These are phyloP conservation scores for Drosophila kuntzei DNA, from an alignment of 2,888 invertebrate species.

Conservation along the genomic window DNA sequence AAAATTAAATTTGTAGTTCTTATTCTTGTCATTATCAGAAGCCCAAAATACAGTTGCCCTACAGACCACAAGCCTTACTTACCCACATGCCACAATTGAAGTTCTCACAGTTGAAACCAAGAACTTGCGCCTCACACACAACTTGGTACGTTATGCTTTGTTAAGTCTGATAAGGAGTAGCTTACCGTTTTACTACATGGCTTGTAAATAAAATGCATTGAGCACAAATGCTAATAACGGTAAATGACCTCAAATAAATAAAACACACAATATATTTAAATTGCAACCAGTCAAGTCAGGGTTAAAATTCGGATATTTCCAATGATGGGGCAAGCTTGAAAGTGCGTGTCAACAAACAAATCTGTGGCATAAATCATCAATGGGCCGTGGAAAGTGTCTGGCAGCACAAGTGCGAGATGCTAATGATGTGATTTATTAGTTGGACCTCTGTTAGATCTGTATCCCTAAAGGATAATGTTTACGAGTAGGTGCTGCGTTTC, in stretches of 20 bases:
- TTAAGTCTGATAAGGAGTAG: conserved; percentile 58
- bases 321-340: conserved; percentile 4
- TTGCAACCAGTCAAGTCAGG: conserved; percentile 46
- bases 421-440: conserved; percentile 78
- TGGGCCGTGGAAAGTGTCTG: conserved; percentile 44
- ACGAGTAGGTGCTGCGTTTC: conserved; percentile 66
- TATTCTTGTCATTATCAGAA: background rate
- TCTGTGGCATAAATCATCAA: conserved; percentile 64
- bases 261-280: conserved; percentile 20
- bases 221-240: conserved; percentile 74
- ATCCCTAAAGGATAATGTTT: conserved; percentile 62
- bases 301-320: conserved; percentile 14
- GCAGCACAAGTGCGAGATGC: conserved; percentile 50
- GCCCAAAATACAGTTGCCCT: background rate
- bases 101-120: conserved; percentile 41
- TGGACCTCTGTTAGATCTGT: conserved; percentile 12
- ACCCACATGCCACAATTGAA: conserved; percentile 43
- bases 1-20: background rate
- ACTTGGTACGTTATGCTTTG: conserved; percentile 64
- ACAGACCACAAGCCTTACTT: conserved; percentile 2
- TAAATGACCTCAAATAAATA: conserved; percentile 59
- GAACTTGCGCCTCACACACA: conserved; percentile 6
- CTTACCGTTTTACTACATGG: conserved; percentile 19
- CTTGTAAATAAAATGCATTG: conserved; percentile 69
- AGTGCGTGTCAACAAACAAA: conserved; percentile 72